Conservation (phyloP, 2,797 vertebrate species). For the Heliangelus exortis region DNA sequence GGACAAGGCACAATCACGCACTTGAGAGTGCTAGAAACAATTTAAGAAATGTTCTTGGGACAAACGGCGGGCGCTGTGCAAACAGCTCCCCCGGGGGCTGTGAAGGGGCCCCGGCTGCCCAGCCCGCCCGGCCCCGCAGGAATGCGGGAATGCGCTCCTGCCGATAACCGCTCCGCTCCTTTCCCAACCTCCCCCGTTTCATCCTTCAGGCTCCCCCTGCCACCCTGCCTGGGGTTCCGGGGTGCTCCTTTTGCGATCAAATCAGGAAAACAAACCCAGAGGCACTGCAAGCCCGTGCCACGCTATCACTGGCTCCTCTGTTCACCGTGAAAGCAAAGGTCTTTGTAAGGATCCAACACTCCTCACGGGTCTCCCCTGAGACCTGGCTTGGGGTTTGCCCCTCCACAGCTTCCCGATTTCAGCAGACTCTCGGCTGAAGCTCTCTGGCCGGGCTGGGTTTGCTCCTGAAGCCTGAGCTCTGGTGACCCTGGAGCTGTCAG, state of each 20-base stretch:
- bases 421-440: not conserved
- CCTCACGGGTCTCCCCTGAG: not conserved
- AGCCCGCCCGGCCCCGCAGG: not conserved
- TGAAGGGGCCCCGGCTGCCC: conserved; percentile 1
- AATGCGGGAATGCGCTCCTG: conserved; percentile 22
- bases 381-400: not conserved
- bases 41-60: conserved; percentile 63
- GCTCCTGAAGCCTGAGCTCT: accelerated
- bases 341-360: not conserved
- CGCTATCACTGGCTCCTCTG: accelerated
- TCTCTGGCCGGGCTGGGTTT: not conserved
- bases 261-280: not conserved
- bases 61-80: conserved; percentile 28
- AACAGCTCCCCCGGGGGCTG: conserved; percentile 13
- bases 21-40: conserved; percentile 64
- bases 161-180: conserved; percentile 10
- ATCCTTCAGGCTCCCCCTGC: not conserved
- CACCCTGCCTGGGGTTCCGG: not conserved
- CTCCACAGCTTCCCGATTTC: not conserved
- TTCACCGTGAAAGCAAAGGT: accelerated
- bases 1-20: not conserved
- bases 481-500: not conserved
- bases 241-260: not conserved
- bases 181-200: not conserved
- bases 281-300: not conserved